These are phyloP conservation scores for Phallusia fumigata DNA, from an alignment of 23 tunicate species.

Conservation along the genomic window DNA sequence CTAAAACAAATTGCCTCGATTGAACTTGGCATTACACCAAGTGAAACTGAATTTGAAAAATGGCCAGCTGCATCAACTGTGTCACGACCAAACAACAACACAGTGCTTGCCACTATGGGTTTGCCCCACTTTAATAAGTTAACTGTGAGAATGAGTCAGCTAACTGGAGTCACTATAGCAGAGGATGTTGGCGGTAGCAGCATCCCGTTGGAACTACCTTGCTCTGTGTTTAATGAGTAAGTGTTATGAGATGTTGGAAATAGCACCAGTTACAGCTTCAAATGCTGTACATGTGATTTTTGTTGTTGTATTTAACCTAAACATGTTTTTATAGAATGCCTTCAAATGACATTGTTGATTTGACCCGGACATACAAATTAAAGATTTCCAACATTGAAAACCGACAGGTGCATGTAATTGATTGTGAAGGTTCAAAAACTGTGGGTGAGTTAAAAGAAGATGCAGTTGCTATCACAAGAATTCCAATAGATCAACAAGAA, in stretches of 20 bases:
- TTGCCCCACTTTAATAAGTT: slow-evolving; percentile 47
- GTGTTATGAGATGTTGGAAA: not conserved
- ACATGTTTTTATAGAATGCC: not conserved
- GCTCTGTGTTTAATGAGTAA: slow-evolving; percentile 43
- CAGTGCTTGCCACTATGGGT: slow-evolving; percentile 37
- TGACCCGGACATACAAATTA: slow-evolving; percentile 40
- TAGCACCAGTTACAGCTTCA: too few relatives aligned
- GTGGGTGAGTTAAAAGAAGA: slow-evolving; percentile 55
- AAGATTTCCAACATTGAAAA: slow-evolving; percentile 44
- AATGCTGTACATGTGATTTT: not conserved
- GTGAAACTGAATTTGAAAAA: slow-evolving; percentile 61
- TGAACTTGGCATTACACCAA: slow-evolving; percentile 56
- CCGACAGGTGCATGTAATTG: not conserved
- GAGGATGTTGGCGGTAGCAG: not conserved
- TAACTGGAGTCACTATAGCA: slow-evolving; percentile 37
- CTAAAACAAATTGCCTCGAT: slow-evolving; percentile 69
- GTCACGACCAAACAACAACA: slow-evolving; percentile 31
- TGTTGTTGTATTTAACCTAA: not conserved
- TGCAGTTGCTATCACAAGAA: slow-evolving; percentile 31
- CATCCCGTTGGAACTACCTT: slow-evolving; percentile 24
- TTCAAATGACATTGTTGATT: slow-evolving; percentile 24
- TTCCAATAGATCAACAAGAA: slow-evolving; percentile 44
- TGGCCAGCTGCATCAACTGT: slow-evolving; percentile 64
- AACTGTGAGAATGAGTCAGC: not conserved
- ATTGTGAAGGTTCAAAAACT: slow-evolving; percentile 57